A percentile compares a stretch with the other conserved stretches of the same genome.
phyloP scores from a whole-genome alignment of 2,797 vertebrate genomes.

The Molossus molossus region DNA sequence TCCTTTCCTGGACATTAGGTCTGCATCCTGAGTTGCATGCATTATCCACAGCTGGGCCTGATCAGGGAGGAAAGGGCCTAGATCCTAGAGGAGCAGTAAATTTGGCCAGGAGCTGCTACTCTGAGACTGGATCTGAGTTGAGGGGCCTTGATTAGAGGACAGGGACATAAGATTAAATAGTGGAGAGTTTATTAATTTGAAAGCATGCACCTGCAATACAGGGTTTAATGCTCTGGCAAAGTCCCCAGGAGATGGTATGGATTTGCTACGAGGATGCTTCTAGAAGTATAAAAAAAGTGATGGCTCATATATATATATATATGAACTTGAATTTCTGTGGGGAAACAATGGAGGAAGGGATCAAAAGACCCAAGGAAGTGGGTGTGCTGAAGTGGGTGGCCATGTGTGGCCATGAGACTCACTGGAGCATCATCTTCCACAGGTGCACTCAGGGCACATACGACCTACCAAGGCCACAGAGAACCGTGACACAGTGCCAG shows the following conservation, averaged over 20 bases:
- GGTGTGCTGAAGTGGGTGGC: background rate
- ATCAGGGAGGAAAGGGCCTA: background rate
- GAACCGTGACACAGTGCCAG: background rate
- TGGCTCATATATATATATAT: background rate
- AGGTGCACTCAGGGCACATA: background rate
- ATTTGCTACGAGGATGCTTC: background rate
- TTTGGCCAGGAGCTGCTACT: background rate
- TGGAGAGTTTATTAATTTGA: slow-evolving; percentile 23
- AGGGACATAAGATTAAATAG: background rate
- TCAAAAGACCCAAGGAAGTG: background rate
- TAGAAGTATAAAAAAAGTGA: background rate
- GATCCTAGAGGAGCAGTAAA: background rate
- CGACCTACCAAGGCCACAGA: background rate
- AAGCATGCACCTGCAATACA: background rate
- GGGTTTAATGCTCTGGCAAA: background rate
- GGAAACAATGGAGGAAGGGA: background rate
- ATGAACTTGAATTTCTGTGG: background rate
- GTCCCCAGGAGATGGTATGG: background rate
- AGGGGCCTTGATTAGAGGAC: background rate
- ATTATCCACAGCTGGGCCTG: background rate
- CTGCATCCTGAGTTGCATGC: background rate
- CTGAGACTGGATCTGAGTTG: background rate
- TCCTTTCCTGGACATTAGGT: background rate
- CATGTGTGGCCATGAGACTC: background rate
- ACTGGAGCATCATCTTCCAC: background rate